Evolutionary conservation across 2,113 vertebrate species (phyloP).

Genomic region (Panthera leo): DNA sequence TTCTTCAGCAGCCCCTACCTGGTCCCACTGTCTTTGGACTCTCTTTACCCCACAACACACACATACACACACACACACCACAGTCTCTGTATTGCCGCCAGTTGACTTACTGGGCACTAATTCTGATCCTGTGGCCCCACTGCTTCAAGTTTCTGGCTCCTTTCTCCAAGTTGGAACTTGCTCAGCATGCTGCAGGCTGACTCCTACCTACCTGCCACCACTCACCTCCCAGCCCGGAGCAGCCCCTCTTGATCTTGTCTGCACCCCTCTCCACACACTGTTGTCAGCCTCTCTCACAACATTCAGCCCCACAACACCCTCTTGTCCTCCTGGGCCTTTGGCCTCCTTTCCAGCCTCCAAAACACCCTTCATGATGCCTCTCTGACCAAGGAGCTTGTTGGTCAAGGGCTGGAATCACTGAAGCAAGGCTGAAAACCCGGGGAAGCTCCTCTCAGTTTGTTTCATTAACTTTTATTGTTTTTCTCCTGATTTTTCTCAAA

Average conservation of each 20-base stretch:
- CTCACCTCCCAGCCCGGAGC: neutral
- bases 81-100: too few species aligned
- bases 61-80: neutral
- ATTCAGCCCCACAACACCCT: neutral
- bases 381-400: neutral
- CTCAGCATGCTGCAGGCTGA: neutral
- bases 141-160: neutral
- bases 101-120: neutral
- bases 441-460: neutral
- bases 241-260: neutral
- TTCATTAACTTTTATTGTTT: neutral
- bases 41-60: neutral
- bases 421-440: neutral
- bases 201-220: accelerated
- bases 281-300: neutral
- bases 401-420: neutral
- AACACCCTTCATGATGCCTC: neutral
- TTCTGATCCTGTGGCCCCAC: neutral
- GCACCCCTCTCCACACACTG: neutral
- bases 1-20: neutral
- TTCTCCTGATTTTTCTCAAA: neutral
- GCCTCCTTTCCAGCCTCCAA: neutral
- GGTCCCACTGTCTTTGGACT: neutral
- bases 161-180: neutral
- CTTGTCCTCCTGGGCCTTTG: neutral